These are phyloP conservation scores for Hydrotaea cyrtoneurina DNA, from an alignment of 2,888 invertebrate genomes.

Conservation along the genomic window DNA sequence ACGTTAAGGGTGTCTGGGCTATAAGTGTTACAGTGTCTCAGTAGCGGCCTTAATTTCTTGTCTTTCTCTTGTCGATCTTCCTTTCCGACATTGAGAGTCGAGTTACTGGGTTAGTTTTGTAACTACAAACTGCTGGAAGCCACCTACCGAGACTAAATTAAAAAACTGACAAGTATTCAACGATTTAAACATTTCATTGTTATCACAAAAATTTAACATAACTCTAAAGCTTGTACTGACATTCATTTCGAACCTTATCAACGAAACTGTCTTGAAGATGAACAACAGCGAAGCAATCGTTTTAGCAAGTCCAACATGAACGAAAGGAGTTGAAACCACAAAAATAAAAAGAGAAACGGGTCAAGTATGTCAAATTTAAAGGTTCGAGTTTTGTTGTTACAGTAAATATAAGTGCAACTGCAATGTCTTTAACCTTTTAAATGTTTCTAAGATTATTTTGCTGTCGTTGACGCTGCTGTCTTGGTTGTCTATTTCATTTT, in stretches of 20 bases:
- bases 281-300: conserved; percentile 20
- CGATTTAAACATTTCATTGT: background rate
- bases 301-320: conserved; percentile 31
- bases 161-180: no score
- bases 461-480: conserved; percentile 34
- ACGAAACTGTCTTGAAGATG: background rate
- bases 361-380: conserved; percentile 65
- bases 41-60: no score
- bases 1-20: no score
- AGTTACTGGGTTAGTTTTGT: no score
- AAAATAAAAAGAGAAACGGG: no score
- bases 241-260: background rate
- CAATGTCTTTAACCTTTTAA: conserved; percentile 65
- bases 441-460: conserved; percentile 46
- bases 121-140: no score
- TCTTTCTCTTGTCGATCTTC: no score
- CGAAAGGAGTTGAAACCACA: conserved; percentile 39
- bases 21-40: no score
- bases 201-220: background rate
- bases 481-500: conserved; percentile 28
- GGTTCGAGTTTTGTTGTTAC: conserved; percentile 9
- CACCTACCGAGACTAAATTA: no score
- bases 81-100: no score
- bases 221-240: background rate
- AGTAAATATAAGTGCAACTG: conserved; percentile 41